phyloP scores from a whole-genome alignment of 2,888 invertebrate species.

The Plagodis pulveraria region DNA sequence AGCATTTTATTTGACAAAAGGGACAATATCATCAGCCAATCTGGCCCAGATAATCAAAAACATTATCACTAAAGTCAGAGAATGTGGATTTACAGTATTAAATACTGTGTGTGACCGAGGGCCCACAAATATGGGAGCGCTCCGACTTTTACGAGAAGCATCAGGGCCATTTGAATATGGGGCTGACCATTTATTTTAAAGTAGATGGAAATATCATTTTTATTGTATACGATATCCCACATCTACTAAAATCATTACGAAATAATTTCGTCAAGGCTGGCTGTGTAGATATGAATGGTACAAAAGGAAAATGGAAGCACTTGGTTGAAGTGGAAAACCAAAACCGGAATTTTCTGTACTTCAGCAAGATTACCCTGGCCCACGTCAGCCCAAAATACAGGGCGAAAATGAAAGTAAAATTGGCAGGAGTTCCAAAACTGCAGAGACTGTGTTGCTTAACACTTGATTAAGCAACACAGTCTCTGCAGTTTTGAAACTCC shows the following conservation, averaged over 20 bases:
- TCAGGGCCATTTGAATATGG: neutral
- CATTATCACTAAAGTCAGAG: neutral
- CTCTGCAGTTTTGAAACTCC: conserved; percentile 8
- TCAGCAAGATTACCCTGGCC: conserved; percentile 25
- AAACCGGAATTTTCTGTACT: conserved; percentile 20
- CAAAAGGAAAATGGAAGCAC: conserved; percentile 30
- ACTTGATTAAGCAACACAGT: conserved; percentile 17
- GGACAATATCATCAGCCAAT: conserved; percentile 26
- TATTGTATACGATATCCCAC: conserved; percentile 21
- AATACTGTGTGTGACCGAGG: conserved; percentile 36
- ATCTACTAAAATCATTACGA: conserved; percentile 24
- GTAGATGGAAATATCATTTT: conserved; percentile 1
- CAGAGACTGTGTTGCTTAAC: too few species aligned
- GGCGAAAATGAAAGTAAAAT: conserved; percentile 14
- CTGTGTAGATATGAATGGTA: conserved; percentile 10
- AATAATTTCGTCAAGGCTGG: conserved; percentile 21
- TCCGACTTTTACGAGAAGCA: conserved; percentile 13
- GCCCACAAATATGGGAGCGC: conserved; percentile 25
- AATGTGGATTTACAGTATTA: conserved; percentile 12
- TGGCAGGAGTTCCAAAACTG: too few species aligned
- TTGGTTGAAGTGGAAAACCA: conserved; percentile 22
- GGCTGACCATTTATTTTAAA: conserved; percentile 3
- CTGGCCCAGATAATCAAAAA: conserved; percentile 24
- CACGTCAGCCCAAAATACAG: conserved; percentile 12
- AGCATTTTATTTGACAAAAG: conserved; percentile 14